Conservation (phyloP, 2,888 invertebrate species). For the Euproctis similis region DNA sequence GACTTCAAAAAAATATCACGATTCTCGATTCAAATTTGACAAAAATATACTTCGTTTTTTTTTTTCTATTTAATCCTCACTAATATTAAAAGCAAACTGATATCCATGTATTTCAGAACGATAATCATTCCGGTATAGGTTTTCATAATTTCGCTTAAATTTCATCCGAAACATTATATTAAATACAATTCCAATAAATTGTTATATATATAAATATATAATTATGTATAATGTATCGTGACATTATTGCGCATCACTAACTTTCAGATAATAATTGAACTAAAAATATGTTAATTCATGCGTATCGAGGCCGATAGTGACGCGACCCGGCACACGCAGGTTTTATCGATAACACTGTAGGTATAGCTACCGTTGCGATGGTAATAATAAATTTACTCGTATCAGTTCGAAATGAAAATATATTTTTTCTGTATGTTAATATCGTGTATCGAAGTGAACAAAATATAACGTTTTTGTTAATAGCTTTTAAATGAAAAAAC, state of each 20-base stretch:
- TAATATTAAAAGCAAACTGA: neutral
- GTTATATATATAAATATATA: too few relatives aligned
- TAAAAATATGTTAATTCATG: slow-evolving; percentile 47
- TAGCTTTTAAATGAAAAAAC: too few relatives aligned
- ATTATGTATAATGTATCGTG: slow-evolving; percentile 18
- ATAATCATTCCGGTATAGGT: neutral
- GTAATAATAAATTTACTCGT: neutral
- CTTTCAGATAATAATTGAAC: slow-evolving; percentile 27
- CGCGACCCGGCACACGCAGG: slow-evolving; percentile 29
- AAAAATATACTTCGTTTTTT: too few relatives aligned
- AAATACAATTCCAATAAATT: slow-evolving; percentile 1
- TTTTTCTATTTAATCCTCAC: neutral
- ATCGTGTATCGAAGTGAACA: neutral
- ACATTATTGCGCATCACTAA: slow-evolving; percentile 25
- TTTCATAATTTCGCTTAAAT: neutral
- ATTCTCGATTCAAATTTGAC: too few relatives aligned
- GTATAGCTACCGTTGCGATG: slow-evolving; percentile 4
- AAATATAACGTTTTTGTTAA: too few relatives aligned
- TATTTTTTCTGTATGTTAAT: too few relatives aligned
- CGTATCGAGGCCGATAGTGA: slow-evolving; percentile 52
- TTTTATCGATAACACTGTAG: slow-evolving; percentile 40
- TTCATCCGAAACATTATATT: neutral
- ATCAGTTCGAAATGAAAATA: neutral
- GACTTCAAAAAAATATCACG: too few relatives aligned
- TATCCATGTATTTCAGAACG: neutral